Evolutionary conservation across 2,888 invertebrate species (phyloP), one percentile per base, ranked within the genome.

Genomic region (Muscina levida): DNA sequence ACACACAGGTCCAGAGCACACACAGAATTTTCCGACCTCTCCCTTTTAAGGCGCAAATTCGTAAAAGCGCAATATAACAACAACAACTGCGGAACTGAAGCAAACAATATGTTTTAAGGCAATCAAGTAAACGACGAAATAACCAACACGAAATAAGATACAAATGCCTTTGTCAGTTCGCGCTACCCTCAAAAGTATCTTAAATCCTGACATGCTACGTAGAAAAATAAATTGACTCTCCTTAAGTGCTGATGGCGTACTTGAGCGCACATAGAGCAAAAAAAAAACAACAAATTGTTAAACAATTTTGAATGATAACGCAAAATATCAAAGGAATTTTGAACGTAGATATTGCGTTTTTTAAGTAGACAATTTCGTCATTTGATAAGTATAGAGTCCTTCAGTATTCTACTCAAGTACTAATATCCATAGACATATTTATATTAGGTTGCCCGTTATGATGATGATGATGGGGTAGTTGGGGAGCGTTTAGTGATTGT

Each of bases 201-300:
- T 57, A 73, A 80, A 80, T 80, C 57, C 73, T 66, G 72, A 44
- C 57, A 72, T 79, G 59, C 66, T 71, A 71, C 71, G 77, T 67
- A 80, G 31, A 5, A 31, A 31, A 77, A 80, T 74, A 74, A 73
- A 71, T 62, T 62, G 62, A 62, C 62, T 62, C 39, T 31, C 31
- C 31, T n/a, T n/a, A 15, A 31, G 57, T 37, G 59, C 10, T 56
- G 56, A 19, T 48, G 10, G n/a, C 17, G 1, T 51, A 19, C 22
- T 19, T 19, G 10, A 39, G 37, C n/a, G n/a, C n/a, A n/a, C n/a
- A n/a, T n/a, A n/a, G n/a, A n/a, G n/a, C n/a, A n/a, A n/a, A n/a
- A 17, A 39, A 15, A 39, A 59, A 39, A 37, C 15, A 39, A 19
- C 17, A 53, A 31, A 57, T 57, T 57, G 4, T 37, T 10, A 39